phyloP scores from a whole-genome alignment of 2,888 invertebrate genomes.

The Tricholauxania praeusta region DNA sequence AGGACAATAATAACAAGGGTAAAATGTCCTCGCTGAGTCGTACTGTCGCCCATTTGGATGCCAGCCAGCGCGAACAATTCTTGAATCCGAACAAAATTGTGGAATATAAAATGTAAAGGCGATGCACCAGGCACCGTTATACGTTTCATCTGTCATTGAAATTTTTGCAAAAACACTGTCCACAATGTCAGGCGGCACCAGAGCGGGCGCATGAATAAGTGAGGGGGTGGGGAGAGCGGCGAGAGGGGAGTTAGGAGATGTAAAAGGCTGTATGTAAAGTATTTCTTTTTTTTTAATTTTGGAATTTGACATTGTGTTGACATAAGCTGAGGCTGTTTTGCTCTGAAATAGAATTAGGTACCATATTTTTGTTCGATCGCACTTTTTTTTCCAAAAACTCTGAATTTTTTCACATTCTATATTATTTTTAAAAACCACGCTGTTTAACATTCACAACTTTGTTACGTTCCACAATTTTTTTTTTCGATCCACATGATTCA shows the following conservation, averaged over 20 bases:
- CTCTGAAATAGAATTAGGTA: neutral
- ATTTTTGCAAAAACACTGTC: constrained; percentile 63
- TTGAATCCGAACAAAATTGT: constrained; percentile 68
- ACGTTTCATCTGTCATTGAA: constrained; percentile 66
- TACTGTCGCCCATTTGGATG: constrained; percentile 66
- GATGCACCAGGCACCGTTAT: constrained; percentile 67
- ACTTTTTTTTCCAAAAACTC: constrained; percentile 4
- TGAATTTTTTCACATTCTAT: neutral
- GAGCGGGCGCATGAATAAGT: constrained; percentile 38
- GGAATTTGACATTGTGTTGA: neutral
- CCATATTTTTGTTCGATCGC: neutral
- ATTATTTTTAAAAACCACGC: neutral
- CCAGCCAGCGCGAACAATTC: constrained; percentile 67
- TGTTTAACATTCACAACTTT: neutral
- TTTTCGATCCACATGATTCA: neutral
- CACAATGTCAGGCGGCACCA: constrained; percentile 59
- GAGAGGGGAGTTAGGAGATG: neutral
- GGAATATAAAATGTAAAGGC: constrained; percentile 68
- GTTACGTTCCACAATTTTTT: neutral
- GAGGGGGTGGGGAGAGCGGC: neutral
- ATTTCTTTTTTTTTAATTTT: neutral
- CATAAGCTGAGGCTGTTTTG: neutral
- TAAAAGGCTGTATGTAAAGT: neutral
- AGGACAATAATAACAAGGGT: constrained; percentile 49
- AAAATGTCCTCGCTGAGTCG: constrained; percentile 61